These are phyloP conservation scores for Xiphophorus birchmanni DNA, from an alignment of 2,797 vertebrate species.

Conservation along the genomic window DNA sequence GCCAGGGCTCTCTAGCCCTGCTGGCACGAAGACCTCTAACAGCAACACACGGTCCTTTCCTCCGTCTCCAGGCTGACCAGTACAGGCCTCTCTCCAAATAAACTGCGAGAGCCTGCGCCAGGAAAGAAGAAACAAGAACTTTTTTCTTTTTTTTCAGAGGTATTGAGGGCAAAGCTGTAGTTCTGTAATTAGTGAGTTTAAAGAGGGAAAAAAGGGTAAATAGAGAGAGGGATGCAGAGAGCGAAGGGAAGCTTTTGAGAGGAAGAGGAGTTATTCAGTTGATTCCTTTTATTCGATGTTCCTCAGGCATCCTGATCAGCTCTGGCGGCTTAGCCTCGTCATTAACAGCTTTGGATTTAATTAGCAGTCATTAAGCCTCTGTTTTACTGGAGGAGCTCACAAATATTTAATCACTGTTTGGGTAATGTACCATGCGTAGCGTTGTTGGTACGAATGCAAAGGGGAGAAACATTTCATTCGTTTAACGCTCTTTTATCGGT, in stretches of 20 bases:
- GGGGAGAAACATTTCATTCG: slow-evolving; percentile 8
- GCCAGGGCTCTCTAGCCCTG: slow-evolving; percentile 36
- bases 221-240: slow-evolving; percentile 26
- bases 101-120: slow-evolving; percentile 55
- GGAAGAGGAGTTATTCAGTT: slow-evolving; percentile 39
- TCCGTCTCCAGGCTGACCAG: slow-evolving; percentile 60
- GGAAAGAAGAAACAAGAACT: slow-evolving; percentile 25
- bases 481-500: neutral
- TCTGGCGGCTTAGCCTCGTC: slow-evolving; percentile 66
- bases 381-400: slow-evolving; percentile 69
- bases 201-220: slow-evolving; percentile 6
- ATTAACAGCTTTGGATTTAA: slow-evolving; percentile 80
- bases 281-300: slow-evolving; percentile 56
- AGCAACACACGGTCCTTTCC: slow-evolving; percentile 56
- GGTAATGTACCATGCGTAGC: slow-evolving; percentile 32
- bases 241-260: slow-evolving; percentile 37
- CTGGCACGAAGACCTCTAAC: slow-evolving; percentile 61
- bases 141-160: slow-evolving; percentile 3
- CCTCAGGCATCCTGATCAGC: slow-evolving; percentile 61
- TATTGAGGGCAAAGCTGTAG: slow-evolving; percentile 16
- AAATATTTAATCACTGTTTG: slow-evolving; percentile 74
- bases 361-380: slow-evolving; percentile 75
- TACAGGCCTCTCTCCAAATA: slow-evolving; percentile 69
- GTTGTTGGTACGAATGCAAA: slow-evolving; percentile 22
- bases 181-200: slow-evolving; percentile 26